Base-by-base conservation (phyloP, 2,888 invertebrate genomes). In the Cerceris ruficornis region DNA sequence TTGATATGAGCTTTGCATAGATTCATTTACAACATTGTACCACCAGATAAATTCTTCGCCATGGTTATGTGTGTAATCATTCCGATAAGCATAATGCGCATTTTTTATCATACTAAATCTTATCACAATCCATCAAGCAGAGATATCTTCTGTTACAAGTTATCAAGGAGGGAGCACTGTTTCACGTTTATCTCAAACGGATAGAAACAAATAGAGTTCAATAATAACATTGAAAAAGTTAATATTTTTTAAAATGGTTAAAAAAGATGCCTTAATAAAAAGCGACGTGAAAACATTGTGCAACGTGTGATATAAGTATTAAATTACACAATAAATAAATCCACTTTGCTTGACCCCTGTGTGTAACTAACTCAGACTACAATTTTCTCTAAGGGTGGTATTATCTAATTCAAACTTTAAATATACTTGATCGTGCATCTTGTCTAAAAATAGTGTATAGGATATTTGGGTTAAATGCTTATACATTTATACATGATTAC, bases 321-420 rank as follows among this genome's bases (percentile, higher is more conserved):
- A 75, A 57, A 67, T 55, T 60, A 57, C 11, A 50, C 58, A 60
- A 69, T 57, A 72, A 72, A 68, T 58, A 77, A 55, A 54, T 69
- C 55, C 69, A 66, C 41, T 73, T 46, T 55, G 14, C 14, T 58
- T 52, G 72, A 65, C 65, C 69, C 59, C 57, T 58, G 57, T 69
- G 57, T 69, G 43, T 39, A 61, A 58, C 72, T 80, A 82, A 75
- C 73, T 77, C 76, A 50, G 69, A 69, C 71, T 70, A 72, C 65
- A 82, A 84, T 85, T 84, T 83, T 82, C 84, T 82, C 69, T 78
- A 66, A 86, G 75, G 79, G 77, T 58, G 61, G 73, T 73, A 83
- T 86, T 85, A 85, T 86, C 85, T 83, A 85, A 85, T 85, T 82
- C 86, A 72, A 75, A 77, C 69, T 68, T 66, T 76, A 76, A 79